phyloP scores from a whole-genome alignment of 1,140 invertebrate species.

The Procambarus virginalis region DNA sequence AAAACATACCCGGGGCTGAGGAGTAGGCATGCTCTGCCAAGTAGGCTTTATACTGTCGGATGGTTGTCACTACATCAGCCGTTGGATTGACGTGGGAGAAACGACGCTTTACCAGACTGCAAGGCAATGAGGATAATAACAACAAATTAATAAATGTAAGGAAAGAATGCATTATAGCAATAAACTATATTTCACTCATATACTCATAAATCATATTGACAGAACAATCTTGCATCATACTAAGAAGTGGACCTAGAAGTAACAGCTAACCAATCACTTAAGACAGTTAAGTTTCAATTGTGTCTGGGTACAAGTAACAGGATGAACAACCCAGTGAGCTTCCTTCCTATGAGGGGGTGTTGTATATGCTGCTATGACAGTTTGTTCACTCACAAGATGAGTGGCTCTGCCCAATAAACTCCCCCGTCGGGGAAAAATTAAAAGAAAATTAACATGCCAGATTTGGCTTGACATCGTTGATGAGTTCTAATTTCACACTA shows the following conservation, averaged over 20 bases:
- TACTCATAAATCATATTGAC: neutral
- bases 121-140: neutral
- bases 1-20: conserved; percentile 70
- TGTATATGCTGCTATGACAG: neutral
- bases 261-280: neutral
- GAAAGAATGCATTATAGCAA: neutral
- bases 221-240: neutral
- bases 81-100: conserved; percentile 68
- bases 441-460: too few species aligned
- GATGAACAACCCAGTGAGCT: too few species aligned
- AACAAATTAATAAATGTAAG: neutral
- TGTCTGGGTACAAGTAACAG: too few species aligned
- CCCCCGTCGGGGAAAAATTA: too few species aligned
- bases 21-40: conserved; percentile 67
- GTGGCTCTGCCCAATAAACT: too few species aligned
- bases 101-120: conserved; percentile 56
- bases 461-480: too few species aligned
- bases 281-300: neutral
- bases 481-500: too few species aligned
- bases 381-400: too few species aligned
- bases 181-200: neutral
- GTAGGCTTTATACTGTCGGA: conserved; percentile 67
- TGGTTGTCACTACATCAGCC: conserved; percentile 69
- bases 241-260: neutral
- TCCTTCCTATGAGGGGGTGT: neutral